A percentile compares a stretch with the other conserved stretches of the same genome.
These are phyloP conservation scores for Aspiorhynchus laticeps DNA, from an alignment of 2,113 vertebrate species.

Conservation along the genomic window DNA sequence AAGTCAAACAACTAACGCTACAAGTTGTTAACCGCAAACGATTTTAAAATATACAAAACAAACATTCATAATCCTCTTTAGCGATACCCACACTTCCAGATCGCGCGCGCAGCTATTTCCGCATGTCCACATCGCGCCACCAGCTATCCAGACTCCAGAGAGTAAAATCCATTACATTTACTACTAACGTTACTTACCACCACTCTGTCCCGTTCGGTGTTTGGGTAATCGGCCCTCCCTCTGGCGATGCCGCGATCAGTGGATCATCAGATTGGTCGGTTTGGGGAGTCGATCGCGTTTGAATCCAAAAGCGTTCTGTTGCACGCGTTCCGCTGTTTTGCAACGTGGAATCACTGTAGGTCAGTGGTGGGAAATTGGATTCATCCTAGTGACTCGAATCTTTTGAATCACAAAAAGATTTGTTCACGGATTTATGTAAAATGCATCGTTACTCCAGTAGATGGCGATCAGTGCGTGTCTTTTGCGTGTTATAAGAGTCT, in stretches of 20 bases:
- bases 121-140: background rate
- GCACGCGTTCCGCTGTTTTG: background rate
- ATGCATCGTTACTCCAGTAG: background rate
- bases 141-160: background rate
- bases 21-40: background rate
- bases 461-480: background rate
- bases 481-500: background rate
- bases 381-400: background rate
- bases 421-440: background rate
- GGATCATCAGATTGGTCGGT: background rate
- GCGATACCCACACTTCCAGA: background rate
- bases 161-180: background rate
- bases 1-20: background rate
- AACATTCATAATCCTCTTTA: background rate
- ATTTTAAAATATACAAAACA: background rate
- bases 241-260: background rate
- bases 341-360: background rate
- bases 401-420: constrained; percentile 6
- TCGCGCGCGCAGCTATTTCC: background rate
- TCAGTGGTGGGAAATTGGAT: background rate
- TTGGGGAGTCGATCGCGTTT: background rate
- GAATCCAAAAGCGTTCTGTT: background rate
- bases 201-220: background rate
- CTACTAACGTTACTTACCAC: background rate
- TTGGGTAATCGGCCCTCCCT: background rate